Evolutionary conservation across 2,888 invertebrate genomes (phyloP).

Genomic region (Temnothorax rugatulus): DNA sequence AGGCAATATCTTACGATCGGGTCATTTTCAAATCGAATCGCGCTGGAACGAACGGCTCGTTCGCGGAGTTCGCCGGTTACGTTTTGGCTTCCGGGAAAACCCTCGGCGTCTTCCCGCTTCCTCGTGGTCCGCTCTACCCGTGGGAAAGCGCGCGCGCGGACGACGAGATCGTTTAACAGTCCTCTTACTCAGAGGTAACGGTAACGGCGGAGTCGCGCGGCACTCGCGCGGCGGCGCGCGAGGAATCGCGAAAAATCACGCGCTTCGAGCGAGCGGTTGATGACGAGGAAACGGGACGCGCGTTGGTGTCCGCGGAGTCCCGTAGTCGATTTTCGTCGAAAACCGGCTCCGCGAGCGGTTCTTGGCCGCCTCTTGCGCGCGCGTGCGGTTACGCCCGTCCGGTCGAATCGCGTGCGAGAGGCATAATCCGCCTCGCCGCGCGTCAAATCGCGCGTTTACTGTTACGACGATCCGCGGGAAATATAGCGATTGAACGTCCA

Average conservation of each 20-base stretch:
- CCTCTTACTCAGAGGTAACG: constrained; percentile 56
- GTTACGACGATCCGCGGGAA: constrained; percentile 25
- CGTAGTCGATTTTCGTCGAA: constrained; percentile 36
- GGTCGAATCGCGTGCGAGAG: too few relatives aligned
- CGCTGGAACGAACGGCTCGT: constrained; percentile 17
- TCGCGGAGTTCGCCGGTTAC: constrained; percentile 10
- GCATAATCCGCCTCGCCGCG: too few relatives aligned
- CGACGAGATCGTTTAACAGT: constrained; percentile 47
- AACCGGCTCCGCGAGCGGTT: constrained; percentile 30
- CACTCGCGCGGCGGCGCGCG: neutral
- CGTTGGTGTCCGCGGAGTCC: neutral
- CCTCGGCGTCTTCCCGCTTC: constrained; percentile 24
- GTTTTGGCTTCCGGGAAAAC: constrained; percentile 44
- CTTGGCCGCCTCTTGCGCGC: neutral
- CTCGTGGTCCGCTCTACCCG: constrained; percentile 15
- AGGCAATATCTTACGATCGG: constrained; percentile 3
- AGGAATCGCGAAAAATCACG: constrained; percentile 42
- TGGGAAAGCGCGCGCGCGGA: constrained; percentile 57
- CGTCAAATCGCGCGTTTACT: constrained; percentile 34
- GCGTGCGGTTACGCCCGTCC: neutral
- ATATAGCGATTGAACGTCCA: neutral
- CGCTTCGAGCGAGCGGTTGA: constrained; percentile 1
- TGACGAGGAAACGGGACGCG: constrained; percentile 16
- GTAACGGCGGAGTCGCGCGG: constrained; percentile 20
- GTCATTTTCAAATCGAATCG: neutral